phyloP scores from a whole-genome alignment of 2,113 vertebrate genomes.

The Synodontis membranacea region DNA sequence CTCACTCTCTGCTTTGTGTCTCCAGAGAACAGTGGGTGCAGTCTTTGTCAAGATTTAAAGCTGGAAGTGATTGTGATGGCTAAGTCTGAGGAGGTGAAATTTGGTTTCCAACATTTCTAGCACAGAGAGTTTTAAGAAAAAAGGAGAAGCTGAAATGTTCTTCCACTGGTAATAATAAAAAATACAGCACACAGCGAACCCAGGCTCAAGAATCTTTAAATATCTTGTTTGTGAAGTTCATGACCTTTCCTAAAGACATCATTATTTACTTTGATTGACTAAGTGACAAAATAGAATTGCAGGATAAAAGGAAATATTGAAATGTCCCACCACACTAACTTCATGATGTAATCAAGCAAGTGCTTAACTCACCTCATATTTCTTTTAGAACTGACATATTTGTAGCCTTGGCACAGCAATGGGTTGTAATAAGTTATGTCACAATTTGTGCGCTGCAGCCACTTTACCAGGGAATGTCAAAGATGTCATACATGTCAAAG shows the following conservation, averaged over 20 bases:
- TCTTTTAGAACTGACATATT: neutral
- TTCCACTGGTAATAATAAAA: neutral
- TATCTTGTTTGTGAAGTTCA: neutral
- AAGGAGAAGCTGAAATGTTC: neutral
- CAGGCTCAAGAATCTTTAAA: neutral
- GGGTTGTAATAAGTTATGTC: no score
- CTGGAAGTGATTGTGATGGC: neutral
- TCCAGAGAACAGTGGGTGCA: slow-evolving; percentile 4
- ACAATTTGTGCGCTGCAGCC: no score
- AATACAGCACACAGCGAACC: no score
- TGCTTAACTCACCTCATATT: neutral
- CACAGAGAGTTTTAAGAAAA: neutral
- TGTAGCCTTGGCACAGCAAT: neutral
- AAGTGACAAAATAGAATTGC: neutral
- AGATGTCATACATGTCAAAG: no score
- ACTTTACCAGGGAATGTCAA: no score
- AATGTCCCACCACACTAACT: neutral
- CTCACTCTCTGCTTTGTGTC: neutral
- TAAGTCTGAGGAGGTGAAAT: neutral
- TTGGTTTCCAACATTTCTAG: slow-evolving; percentile 5
- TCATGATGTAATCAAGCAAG: neutral
- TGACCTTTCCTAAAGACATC: neutral
- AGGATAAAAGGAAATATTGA: neutral
- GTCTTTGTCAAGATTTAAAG: neutral
- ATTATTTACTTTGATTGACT: neutral